Base-by-base conservation (phyloP, 2,113 vertebrate genomes). In the Mystacornis crossleyi region DNA sequence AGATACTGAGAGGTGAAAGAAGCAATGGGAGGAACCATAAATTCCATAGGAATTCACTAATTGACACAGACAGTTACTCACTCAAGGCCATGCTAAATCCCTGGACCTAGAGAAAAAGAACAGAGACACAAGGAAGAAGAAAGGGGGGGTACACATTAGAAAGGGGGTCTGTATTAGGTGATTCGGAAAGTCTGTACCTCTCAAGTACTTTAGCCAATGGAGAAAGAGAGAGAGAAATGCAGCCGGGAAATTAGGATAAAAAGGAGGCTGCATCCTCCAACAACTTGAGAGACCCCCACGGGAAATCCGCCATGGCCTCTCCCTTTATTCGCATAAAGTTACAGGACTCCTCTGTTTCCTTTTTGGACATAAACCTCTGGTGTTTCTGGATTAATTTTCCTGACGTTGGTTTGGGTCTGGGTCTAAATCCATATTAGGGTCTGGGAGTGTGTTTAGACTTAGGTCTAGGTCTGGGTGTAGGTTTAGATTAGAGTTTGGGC, bases 361-460 rank as follows among this genome's bases (percentile, higher is more conserved):
- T 58, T 36, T 36, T 36, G n/a, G n/a, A 58, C n/a, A 36, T 25
- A 58, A 58, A 36, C 23, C 23, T 58, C 23, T 58, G 57, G 23
- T 17, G n/a, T 58, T 36, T 36, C 0, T 58, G n/a, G 14, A 36
- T 58, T 58, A 58, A 36, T 34, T 58, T 36, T 58, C n/a, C 24
- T 58, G 57, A 36, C n/a, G 36, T 16, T 58, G n/a, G 25, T 23
- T 4, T 47, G 17, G 23, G 12, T 17, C 21, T 29, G 9, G 24
- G 9, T 31, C 6, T 31, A 5, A 43, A 3, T 6, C 6, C n/a
- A 8, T 15, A 9, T 0, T 7, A 24, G 9, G 28, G 9, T 33
- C 4, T 23, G 14, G 10, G 13, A 1, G 1, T 14, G 8, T 20
- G 15, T 16, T 5, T 12, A 5, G 31, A 2, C 5, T 13, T 10